phyloP scores from a whole-genome alignment of 2,797 vertebrate genomes.

The Lepus oiostolus region DNA sequence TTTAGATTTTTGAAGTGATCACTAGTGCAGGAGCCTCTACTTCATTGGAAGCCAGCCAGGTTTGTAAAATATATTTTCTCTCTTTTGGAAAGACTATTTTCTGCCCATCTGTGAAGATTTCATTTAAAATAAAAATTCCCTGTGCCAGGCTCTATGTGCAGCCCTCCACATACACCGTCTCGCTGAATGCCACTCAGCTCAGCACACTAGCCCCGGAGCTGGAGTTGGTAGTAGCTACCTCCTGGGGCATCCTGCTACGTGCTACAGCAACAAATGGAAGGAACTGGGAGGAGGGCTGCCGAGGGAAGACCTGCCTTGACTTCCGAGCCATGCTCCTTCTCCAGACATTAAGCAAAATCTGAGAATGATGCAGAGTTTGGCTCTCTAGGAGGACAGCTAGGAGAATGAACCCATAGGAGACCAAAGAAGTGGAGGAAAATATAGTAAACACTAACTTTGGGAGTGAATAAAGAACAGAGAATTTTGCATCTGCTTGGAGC shows the following conservation, averaged over 20 bases:
- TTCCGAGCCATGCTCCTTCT: neutral
- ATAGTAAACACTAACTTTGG: neutral
- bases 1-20: neutral
- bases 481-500: neutral
- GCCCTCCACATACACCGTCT: neutral
- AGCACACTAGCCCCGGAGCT: neutral
- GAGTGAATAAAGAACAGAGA: neutral
- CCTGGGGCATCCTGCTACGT: rapidly evolving
- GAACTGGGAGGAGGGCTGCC: neutral
- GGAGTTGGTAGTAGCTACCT: rapidly evolving
- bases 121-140: neutral
- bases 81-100: neutral
- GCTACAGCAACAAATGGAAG: neutral
- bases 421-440: neutral
- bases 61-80: neutral
- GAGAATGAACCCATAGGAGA: neutral
- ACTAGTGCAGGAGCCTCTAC: neutral
- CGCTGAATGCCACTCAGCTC: neutral
- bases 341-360: neutral
- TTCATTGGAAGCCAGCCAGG: neutral
- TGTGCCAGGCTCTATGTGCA: neutral
- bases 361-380: neutral
- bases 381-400: neutral
- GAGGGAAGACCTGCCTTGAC: neutral
- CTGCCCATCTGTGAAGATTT: neutral